These are phyloP conservation scores for Spea bombifrons DNA, from an alignment of 2,113 vertebrate species.

Conservation along the genomic window DNA sequence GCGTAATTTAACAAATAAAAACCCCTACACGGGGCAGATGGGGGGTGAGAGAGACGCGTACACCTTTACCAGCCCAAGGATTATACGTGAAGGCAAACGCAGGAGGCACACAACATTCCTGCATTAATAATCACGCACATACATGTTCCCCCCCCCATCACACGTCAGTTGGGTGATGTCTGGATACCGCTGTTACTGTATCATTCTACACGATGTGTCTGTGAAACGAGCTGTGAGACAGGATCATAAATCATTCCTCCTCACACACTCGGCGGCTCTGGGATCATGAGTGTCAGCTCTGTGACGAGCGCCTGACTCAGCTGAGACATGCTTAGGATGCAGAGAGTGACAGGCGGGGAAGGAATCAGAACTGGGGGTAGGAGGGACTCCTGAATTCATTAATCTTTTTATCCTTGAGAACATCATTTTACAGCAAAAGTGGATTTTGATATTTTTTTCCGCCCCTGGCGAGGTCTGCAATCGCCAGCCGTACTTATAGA, in stretches of 20 bases:
- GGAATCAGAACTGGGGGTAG: not conserved
- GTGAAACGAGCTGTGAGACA: not conserved
- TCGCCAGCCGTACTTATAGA: too few relatives aligned
- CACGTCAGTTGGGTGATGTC: too few relatives aligned
- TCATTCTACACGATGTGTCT: not conserved
- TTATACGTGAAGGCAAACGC: not conserved
- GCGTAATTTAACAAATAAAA: not conserved
- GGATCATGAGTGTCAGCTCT: constrained; percentile 7
- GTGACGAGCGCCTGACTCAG: not conserved
- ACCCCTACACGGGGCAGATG: too few relatives aligned
- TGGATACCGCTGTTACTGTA: not conserved
- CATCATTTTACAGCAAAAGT: too few relatives aligned
- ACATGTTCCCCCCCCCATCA: too few relatives aligned
- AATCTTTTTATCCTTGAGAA: not conserved
- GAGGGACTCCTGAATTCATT: constrained; percentile 1
- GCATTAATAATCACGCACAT: too few relatives aligned
- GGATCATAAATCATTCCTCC: constrained; percentile 11
- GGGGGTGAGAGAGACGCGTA: not conserved
- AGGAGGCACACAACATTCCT: not conserved
- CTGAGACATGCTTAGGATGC: constrained; percentile 5
- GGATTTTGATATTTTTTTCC: too few relatives aligned
- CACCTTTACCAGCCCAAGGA: not conserved
- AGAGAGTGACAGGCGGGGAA: not conserved
- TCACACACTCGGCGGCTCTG: not conserved
- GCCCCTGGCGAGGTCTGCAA: too few relatives aligned